A percentile compares a stretch with the other conserved stretches of the same genome.
These are phyloP conservation scores for Pectinophora gossypiella DNA, from an alignment of 1,140 invertebrate genomes.

Conservation along the genomic window DNA sequence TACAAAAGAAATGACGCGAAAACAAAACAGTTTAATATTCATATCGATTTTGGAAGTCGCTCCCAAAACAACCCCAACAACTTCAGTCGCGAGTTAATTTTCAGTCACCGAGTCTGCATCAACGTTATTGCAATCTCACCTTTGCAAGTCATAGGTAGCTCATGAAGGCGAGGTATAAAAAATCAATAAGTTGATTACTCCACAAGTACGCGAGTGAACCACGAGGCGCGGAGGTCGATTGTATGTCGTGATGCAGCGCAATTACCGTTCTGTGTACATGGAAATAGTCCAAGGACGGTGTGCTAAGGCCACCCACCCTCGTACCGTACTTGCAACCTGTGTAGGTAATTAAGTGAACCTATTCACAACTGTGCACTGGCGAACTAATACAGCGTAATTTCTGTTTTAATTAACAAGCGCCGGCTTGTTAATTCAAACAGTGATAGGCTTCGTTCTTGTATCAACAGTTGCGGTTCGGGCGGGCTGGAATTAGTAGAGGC, in stretches of 20 bases:
- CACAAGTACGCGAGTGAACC: neutral
- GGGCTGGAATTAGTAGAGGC: neutral
- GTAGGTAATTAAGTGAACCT: no score
- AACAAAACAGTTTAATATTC: no score
- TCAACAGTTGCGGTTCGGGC: neutral
- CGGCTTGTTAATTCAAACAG: neutral
- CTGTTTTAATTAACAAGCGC: neutral
- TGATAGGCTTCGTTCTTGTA: neutral
- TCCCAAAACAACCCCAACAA: no score
- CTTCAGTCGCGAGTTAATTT: no score
- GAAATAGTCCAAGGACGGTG: slow-evolving; percentile 60
- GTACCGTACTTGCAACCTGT: no score
- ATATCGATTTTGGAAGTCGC: no score
- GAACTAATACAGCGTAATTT: no score
- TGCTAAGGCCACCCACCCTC: slow-evolving; percentile 28
- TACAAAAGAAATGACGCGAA: no score
- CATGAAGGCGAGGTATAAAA: neutral
- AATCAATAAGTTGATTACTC: neutral
- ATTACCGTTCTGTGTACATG: slow-evolving; percentile 39
- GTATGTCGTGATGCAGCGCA: slow-evolving; percentile 54
- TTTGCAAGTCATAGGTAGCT: no score
- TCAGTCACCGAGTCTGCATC: no score
- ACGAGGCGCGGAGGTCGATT: slow-evolving; percentile 18
- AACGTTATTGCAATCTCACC: no score
- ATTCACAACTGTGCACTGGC: no score